phyloP scores from a whole-genome alignment of 2,113 vertebrate species.

The Eulemur rufifrons region DNA sequence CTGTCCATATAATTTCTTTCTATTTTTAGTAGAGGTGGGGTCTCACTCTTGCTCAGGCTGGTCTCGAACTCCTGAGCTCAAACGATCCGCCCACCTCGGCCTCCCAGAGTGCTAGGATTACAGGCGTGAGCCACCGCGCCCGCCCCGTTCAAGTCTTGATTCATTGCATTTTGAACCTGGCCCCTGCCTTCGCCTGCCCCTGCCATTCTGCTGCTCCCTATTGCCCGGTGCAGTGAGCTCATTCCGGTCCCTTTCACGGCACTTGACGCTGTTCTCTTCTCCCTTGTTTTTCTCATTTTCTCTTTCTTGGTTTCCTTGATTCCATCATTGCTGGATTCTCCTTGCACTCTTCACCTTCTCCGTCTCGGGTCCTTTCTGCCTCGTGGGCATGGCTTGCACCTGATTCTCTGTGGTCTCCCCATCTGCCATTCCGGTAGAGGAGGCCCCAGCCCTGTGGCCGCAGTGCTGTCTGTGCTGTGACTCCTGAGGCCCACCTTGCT shows the following conservation, averaged over 20 bases:
- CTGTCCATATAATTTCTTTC: too few relatives aligned
- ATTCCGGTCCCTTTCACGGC: rapidly evolving
- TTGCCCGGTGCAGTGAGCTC: rapidly evolving
- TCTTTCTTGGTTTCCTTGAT: not conserved
- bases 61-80: too few relatives aligned
- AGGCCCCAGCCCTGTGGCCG: not conserved
- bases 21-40: too few relatives aligned
- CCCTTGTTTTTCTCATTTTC: not conserved
- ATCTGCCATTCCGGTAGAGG: not conserved
- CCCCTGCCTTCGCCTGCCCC: rapidly evolving
- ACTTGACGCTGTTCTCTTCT: rapidly evolving
- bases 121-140: too few relatives aligned
- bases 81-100: too few relatives aligned
- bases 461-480: rapidly evolving
- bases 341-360: not conserved
- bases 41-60: too few relatives aligned
- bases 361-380: not conserved
- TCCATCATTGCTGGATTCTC: rapidly evolving
- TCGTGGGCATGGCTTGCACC: not conserved
- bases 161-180: rapidly evolving
- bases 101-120: too few relatives aligned
- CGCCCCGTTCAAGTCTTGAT: rapidly evolving
- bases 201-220: rapidly evolving
- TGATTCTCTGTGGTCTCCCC: not conserved
- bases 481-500: not conserved